Evolutionary conservation across 2,797 vertebrate genomes (phyloP).

Genomic region (Sphenopsis melanotis): DNA sequence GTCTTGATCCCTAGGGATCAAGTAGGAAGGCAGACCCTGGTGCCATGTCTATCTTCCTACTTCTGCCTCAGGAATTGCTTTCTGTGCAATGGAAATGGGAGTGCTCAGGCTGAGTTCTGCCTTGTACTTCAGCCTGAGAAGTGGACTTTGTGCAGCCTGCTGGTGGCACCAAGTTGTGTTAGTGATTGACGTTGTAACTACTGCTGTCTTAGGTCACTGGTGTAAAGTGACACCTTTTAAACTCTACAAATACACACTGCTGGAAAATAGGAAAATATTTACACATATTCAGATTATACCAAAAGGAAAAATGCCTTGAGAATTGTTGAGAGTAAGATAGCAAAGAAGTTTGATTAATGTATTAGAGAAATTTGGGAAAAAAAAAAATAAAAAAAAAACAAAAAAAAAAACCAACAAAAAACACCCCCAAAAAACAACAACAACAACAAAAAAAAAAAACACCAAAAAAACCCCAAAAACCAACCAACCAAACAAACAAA

Average conservation of each 20-base stretch:
- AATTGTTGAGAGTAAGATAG: background rate
- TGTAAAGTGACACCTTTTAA: background rate
- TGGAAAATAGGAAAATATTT: background rate
- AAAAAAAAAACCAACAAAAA: background rate
- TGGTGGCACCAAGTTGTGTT: background rate
- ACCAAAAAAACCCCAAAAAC: background rate
- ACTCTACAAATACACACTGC: background rate
- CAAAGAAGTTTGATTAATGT: background rate
- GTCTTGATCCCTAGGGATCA: background rate
- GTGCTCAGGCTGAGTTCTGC: background rate
- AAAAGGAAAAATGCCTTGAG: background rate
- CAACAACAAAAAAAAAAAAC: background rate
- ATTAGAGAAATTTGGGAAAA: background rate
- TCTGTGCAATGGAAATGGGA: background rate
- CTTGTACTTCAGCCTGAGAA: background rate
- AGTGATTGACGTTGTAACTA: background rate
- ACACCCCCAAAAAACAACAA: background rate
- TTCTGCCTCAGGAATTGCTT: background rate
- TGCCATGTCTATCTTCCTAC: background rate
- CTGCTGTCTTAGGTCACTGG: background rate
- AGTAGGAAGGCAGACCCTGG: too few relatives aligned
- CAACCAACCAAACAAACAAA: fast-evolving
- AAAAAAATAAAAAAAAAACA: background rate
- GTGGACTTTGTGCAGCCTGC: background rate
- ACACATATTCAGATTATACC: background rate